Evolutionary conservation across 2,797 vertebrate species (phyloP), one percentile per base, ranked within the genome.

Genomic region (Alauda arvensis): DNA sequence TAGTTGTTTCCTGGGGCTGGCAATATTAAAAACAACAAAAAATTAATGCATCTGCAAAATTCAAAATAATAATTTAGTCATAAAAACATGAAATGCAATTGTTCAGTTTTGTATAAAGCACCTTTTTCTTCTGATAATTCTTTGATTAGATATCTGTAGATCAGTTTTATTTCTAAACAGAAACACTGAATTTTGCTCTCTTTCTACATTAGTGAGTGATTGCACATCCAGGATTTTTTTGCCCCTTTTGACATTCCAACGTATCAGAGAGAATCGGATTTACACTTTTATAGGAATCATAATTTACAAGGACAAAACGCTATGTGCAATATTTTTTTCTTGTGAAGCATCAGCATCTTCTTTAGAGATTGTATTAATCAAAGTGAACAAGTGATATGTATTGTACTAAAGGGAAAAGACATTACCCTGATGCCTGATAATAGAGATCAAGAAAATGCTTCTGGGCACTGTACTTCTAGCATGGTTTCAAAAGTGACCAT

Each of bases 141-240:
- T 66, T 91, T 81, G 12, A 71, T 68, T 12, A 40, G 14, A 20
- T 53, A 51, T 37, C 4, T n/a, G 46, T 65, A 65, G 12, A n/a
- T 62, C 23, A 60, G 14, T 62, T 84, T 66, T 72, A 62, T 79
- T 77, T 53, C 25, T 76, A 78, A 76, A 78, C 1, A 6, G 21
- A 71, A 83, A 51, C 4, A 57, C 1, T 28, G 26, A 24, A n/a
- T 71, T 77, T 65, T 80, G 3, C 5, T 75, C 17, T 21, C 3
- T 80, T 75, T 85, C 68, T 37, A 45, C 18, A 31, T 69, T 39
- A 48, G 10, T 70, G 26, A 63, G 4, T 52, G 43, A 57, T 61
- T 45, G 4, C 4, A 68, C 3, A 70, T 31, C 13, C 2, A 6
- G 7, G 1, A 0, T 18, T 49, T 77, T 83, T 61, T 72, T 10